Conservation (phyloP, 2,113 vertebrate genomes). For the Microcebus ravelobensis region DNA sequence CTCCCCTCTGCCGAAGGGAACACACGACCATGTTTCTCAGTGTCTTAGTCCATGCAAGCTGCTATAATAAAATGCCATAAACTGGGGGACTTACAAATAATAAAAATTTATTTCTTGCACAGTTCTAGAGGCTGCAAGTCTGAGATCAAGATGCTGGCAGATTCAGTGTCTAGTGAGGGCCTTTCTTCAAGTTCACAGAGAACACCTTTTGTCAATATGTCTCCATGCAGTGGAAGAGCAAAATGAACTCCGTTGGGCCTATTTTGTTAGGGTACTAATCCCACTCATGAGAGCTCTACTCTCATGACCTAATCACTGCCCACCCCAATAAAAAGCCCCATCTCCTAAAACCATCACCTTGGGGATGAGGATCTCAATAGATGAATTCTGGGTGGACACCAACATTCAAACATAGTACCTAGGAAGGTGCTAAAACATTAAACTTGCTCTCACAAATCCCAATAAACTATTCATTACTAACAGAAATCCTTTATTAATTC, state of each 20-base stretch:
- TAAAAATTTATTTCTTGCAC: background rate
- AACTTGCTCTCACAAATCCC: background rate
- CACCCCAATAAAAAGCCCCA: fast-evolving
- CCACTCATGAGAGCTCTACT: background rate
- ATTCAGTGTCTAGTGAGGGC: background rate
- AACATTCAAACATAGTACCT: background rate
- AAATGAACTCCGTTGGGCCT: background rate
- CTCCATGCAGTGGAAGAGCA: background rate
- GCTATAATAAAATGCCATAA: background rate
- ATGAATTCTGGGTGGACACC: background rate
- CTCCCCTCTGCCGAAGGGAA: background rate
- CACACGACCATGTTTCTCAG: no score
- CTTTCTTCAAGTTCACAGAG: background rate
- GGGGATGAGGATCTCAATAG: background rate
- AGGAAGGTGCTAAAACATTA: background rate
- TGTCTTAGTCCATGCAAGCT: background rate
- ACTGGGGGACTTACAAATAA: background rate
- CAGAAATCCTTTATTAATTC: background rate
- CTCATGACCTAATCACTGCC: background rate
- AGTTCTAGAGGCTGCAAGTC: background rate
- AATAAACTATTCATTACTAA: background rate
- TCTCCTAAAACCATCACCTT: background rate
- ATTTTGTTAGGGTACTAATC: background rate
- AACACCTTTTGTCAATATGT: background rate
- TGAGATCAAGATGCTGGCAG: background rate